These are phyloP conservation scores for Ditylenchus dipsaci DNA, from an alignment of 1,140 invertebrate species.

Conservation along the genomic window DNA sequence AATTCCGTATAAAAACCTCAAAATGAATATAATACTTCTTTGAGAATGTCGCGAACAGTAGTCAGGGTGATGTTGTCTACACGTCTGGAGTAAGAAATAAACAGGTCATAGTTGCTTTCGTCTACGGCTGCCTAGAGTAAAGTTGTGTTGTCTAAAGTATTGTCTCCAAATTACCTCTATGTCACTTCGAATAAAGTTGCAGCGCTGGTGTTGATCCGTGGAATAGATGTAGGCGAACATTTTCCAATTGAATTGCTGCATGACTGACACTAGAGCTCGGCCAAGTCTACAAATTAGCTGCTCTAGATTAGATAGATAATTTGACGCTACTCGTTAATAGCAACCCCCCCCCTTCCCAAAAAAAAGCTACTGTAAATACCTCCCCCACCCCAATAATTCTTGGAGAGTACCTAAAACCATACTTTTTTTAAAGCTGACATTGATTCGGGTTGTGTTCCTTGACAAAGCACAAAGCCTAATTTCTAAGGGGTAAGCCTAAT, in stretches of 20 bases:
- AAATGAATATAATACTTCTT: no score
- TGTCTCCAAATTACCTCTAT: not conserved
- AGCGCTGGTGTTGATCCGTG: slow-evolving; percentile 8
- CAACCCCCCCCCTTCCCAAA: not conserved
- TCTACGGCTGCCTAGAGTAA: slow-evolving; percentile 6
- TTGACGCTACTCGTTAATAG: not conserved
- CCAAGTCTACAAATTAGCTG: slow-evolving; percentile 1
- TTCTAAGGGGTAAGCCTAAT: no score
- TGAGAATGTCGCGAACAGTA: no score
- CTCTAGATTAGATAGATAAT: not conserved
- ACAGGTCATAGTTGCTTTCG: slow-evolving; percentile 5
- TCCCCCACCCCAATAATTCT: no score
- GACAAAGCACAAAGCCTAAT: no score
- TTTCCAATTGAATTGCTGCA: slow-evolving; percentile 6
- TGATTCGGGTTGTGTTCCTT: no score
- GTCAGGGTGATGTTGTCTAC: not conserved
- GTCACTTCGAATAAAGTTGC: not conserved
- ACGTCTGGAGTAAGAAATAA: slow-evolving; percentile 2
- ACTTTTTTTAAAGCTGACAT: no score
- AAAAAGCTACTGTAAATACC: no score
- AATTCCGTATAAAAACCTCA: no score
- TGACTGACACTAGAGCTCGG: slow-evolving; percentile 1
- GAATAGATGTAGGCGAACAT: slow-evolving; percentile 6
- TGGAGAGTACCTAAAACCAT: no score
- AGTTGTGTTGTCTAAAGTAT: not conserved